A percentile compares a stretch with the other conserved stretches of the same genome.
phyloP scores from a whole-genome alignment of 64 coral and sea anemone genomes.

The Stichodactyla helianthus region DNA sequence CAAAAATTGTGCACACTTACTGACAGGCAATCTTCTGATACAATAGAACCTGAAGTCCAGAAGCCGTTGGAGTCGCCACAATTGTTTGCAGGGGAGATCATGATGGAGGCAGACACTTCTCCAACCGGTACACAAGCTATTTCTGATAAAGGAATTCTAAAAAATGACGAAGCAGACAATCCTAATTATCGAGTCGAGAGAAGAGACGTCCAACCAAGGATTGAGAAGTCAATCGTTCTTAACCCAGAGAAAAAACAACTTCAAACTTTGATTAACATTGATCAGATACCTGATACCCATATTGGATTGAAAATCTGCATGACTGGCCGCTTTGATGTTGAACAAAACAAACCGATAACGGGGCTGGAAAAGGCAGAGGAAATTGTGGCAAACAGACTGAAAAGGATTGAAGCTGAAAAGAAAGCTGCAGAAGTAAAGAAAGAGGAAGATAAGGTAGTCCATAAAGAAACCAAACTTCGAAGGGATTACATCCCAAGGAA shows the following conservation, averaged over 20 bases:
- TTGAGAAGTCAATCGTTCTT: conserved; percentile 4
- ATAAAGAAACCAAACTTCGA: neutral
- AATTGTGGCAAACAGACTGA: neutral
- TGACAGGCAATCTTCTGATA: conserved; percentile 6
- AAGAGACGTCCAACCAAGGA: neutral
- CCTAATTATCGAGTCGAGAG: neutral
- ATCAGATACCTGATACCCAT: neutral
- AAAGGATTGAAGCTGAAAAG: conserved; percentile 6
- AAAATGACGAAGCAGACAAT: neutral
- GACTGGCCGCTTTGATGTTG: neutral
- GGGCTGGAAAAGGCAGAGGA: conserved; percentile 8
- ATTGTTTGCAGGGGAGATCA: neutral
- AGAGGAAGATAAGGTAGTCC: neutral
- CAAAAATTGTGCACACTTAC: neutral
- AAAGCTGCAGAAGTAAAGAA: neutral
- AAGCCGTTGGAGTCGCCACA: neutral
- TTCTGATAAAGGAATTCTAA: neutral
- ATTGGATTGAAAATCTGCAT: conserved; percentile 2
- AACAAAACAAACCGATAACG: neutral
- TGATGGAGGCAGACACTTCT: neutral
- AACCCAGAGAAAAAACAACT: conserved; percentile 10
- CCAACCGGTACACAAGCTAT: neutral
- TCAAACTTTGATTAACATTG: conserved; percentile 4
- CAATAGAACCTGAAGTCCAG: neutral
- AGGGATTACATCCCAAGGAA: too few species aligned